Percentiles rank a stretch among this genome's conserved stretches.
These are phyloP conservation scores for Phalangium opilio DNA, from an alignment of 2,888 invertebrate genomes.

Conservation along the genomic window DNA sequence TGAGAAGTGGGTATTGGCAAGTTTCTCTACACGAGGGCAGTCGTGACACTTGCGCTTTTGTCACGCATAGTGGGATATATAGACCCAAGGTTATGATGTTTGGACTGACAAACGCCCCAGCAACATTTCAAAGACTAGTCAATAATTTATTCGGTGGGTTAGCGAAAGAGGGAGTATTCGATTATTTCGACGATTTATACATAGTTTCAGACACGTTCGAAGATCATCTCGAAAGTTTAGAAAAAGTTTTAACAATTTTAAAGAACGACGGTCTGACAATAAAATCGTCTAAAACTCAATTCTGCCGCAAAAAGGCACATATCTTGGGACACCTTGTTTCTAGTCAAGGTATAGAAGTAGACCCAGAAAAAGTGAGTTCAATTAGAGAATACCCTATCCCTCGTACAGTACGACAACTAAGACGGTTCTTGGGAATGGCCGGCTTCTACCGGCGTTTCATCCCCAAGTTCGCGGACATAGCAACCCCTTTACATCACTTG, in stretches of 20 bases:
- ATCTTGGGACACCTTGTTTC: constrained; percentile 11
- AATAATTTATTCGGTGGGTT: constrained; percentile 11
- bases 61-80: constrained; percentile 9
- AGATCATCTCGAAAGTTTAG: constrained; percentile 12
- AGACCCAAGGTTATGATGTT: constrained; percentile 13
- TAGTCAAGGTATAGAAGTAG: constrained; percentile 3
- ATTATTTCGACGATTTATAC: constrained; percentile 22
- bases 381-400: constrained; percentile 11
- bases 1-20: constrained; percentile 16
- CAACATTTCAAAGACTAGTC: constrained; percentile 14
- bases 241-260: constrained; percentile 14
- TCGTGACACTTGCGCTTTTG: constrained; percentile 17
- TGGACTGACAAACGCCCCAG: constrained; percentile 13
- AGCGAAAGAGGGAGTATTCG: constrained; percentile 15
- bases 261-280: constrained; percentile 16
- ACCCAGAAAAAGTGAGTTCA: constrained; percentile 3
- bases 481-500: constrained; percentile 6
- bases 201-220: constrained; percentile 17
- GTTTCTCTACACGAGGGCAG: constrained; percentile 10
- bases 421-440: constrained; percentile 1
- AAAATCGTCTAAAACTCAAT: constrained; percentile 18
- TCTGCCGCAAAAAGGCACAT: constrained; percentile 9
- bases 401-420: constrained; percentile 9
- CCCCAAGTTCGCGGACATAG: constrained; percentile 4
- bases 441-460: constrained; percentile 7